Base-by-base conservation (phyloP, 2,888 invertebrate genomes). In the Chymomyza procnemis region DNA sequence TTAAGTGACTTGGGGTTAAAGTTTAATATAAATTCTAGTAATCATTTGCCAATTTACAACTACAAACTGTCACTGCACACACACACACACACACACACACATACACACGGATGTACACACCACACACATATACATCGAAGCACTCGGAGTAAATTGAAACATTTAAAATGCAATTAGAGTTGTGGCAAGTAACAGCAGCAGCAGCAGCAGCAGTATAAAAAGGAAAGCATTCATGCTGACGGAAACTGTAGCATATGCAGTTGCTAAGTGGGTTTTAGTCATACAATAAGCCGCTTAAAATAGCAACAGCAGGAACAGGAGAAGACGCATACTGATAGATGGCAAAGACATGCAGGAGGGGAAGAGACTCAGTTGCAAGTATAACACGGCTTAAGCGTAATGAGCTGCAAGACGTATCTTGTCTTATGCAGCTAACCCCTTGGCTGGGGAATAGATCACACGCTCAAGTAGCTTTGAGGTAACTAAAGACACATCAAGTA, bases 81-180 rank as follows among this genome's bases (percentile, higher is more conserved):
- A 56, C 26, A 2, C n/a, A 6, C 56, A 56, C n/a, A 26, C 34
- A 56, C 14, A n/a, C 22, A 19, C 48, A 55, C 16, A 16, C 21
- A 67, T 69, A 34, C 54, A 54, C 30, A 9, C 5, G 22, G 21
- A 61, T n/a, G n/a, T n/a, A n/a, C n/a, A n/a, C n/a, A n/a, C n/a
- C n/a, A 6, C 56, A 56, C n/a, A 26, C 34, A 56, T 5, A n/a
- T 19, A 19, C 48, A 55, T 16, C 19, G 30, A 67, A 71, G 52
- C 54, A 54, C 30, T 18, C 5, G 22, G 21, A 61, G 22, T 52
- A 57, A 67, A 71, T 70, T 71, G 66, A 69, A 76, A 67, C 76
- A 83, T 85, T 85, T 80, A 78, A 83, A 85, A 85, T 78, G 83
- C 72, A 85, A 84, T 84, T 84, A 84, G 71, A 70, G 47, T 12